A percentile compares a stretch with the other conserved stretches of the same genome.
Conservation (phyloP, 2,113 vertebrate species). For the Montifringilla adamsi region DNA sequence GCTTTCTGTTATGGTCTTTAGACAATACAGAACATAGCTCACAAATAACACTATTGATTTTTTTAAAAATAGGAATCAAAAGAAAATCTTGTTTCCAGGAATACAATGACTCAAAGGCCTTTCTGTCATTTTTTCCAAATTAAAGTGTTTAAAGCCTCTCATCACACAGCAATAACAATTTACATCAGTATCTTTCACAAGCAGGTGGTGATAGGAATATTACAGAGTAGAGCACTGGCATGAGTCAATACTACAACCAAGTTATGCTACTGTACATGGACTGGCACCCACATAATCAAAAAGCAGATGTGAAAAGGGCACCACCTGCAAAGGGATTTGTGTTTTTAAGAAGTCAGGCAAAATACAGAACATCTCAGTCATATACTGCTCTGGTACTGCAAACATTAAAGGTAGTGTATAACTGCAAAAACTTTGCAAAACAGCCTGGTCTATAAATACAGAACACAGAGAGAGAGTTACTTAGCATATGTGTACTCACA, state of each 20-base stretch:
- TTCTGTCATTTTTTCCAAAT: neutral
- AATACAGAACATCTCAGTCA: rapidly evolving
- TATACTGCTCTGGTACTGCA: rapidly evolving
- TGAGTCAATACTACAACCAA: neutral
- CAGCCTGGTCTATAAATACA: rapidly evolving
- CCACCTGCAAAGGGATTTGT: rapidly evolving
- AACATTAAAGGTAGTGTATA: neutral
- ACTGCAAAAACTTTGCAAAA: neutral
- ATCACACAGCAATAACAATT: neutral
- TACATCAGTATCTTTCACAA: neutral
- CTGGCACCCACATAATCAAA: neutral
- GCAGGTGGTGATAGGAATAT: neutral
- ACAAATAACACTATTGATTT: neutral
- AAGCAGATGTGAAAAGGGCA: neutral
- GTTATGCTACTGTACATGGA: rapidly evolving
- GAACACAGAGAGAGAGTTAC: neutral
- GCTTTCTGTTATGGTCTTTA: neutral
- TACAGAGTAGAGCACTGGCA: neutral
- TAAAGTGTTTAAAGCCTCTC: neutral
- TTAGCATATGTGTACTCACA: rapidly evolving
- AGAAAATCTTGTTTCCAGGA: neutral
- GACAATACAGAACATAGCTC: neutral
- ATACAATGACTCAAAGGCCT: neutral
- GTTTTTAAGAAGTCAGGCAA: neutral
- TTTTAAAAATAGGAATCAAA: neutral